Percentiles rank a stretch among this genome's conserved stretches.
These are phyloP conservation scores for Circaetus cinerascens DNA, from an alignment of 2,113 vertebrate genomes.

Conservation along the genomic window DNA sequence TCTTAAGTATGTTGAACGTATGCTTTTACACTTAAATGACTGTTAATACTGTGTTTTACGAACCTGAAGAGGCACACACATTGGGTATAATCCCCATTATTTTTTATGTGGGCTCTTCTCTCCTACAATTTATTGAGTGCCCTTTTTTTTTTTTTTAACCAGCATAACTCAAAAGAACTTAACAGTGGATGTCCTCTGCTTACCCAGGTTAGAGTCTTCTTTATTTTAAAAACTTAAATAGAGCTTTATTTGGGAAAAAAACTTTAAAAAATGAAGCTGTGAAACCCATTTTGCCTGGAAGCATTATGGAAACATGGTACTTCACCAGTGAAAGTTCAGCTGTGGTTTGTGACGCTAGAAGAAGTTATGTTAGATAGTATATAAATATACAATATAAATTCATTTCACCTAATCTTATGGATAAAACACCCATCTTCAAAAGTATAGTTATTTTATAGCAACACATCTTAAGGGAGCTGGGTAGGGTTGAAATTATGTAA, in stretches of 20 bases:
- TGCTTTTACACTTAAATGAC: neutral
- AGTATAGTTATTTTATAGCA: neutral
- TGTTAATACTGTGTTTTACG: neutral
- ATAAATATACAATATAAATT: neutral
- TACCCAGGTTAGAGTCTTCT: neutral
- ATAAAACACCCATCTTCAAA: neutral
- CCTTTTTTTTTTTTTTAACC: neutral
- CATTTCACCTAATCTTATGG: neutral
- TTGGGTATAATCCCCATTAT: neutral
- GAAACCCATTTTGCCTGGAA: neutral
- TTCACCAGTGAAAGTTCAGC: neutral
- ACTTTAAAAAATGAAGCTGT: neutral
- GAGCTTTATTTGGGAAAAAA: neutral
- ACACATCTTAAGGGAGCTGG: neutral
- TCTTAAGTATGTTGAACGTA: neutral
- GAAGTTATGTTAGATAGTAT: neutral
- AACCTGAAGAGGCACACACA: neutral
- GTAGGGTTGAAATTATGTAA: neutral
- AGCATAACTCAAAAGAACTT: neutral
- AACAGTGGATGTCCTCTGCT: neutral
- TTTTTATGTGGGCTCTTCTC: neutral
- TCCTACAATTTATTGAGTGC: accelerated
- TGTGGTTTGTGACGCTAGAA: neutral
- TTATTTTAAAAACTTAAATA: neutral
- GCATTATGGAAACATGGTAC: neutral